Conservation (phyloP, 2,113 vertebrate species). For the Phyllostomus discolor region DNA sequence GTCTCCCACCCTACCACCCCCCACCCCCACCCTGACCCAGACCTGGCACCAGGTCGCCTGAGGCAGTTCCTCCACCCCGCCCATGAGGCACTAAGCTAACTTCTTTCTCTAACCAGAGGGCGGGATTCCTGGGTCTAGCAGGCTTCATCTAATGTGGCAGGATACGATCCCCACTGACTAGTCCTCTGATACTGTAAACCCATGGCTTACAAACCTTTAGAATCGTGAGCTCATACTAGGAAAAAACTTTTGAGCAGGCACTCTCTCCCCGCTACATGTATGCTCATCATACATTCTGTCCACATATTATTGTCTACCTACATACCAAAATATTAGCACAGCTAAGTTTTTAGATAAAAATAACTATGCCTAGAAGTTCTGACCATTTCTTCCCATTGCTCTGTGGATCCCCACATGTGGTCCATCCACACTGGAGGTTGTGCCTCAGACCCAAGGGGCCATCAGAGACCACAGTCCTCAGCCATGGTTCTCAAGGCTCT, state of each 20-base stretch:
- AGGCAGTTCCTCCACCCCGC: neutral
- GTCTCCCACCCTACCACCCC: too few species aligned
- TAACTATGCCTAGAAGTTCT: neutral
- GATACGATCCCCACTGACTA: neutral
- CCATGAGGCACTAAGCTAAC: neutral
- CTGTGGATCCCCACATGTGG: neutral
- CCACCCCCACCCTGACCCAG: rapidly evolving
- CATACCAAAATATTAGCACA: neutral
- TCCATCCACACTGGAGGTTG: neutral
- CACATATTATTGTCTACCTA: neutral
- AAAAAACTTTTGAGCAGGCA: neutral
- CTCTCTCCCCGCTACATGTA: neutral
- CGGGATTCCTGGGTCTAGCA: neutral
- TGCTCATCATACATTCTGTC: neutral
- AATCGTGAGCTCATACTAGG: neutral
- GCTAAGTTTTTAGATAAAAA: neutral
- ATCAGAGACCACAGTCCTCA: neutral
- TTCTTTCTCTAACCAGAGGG: neutral
- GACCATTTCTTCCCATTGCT: neutral
- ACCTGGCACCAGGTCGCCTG: neutral
- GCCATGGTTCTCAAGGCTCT: neutral
- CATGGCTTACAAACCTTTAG: neutral
- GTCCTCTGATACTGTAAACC: neutral
- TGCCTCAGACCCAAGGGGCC: neutral
- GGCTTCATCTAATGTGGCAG: neutral